These are phyloP conservation scores for Amphipyra tragopoginis DNA, from an alignment of 2,888 invertebrate genomes.

Conservation along the genomic window DNA sequence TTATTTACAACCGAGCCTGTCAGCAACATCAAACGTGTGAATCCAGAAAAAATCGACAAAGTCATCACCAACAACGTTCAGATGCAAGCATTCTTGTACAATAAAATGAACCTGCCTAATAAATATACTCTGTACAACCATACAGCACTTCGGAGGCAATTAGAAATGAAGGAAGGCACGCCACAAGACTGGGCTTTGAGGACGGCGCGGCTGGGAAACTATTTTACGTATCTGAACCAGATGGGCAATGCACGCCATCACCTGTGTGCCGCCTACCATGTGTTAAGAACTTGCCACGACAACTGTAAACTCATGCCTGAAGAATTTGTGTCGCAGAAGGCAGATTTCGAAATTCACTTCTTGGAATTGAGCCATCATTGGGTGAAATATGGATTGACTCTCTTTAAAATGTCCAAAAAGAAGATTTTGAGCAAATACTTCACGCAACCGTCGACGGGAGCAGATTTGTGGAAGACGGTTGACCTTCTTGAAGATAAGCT, in stretches of 20 bases:
- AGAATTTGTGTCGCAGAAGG: constrained; percentile 80
- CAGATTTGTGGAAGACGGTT: constrained; percentile 81
- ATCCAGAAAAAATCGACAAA: constrained; percentile 88
- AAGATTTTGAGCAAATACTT: constrained; percentile 82
- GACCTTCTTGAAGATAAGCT: constrained; percentile 68
- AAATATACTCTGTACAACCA: constrained; percentile 89
- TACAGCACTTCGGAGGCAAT: constrained; percentile 87
- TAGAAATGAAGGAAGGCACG: constrained; percentile 89
- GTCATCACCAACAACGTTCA: constrained; percentile 91
- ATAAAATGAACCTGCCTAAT: constrained; percentile 86
- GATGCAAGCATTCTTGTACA: constrained; percentile 91
- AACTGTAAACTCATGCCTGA: constrained; percentile 85
- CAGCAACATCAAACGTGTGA: constrained; percentile 74
- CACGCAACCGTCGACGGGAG: constrained; percentile 69
- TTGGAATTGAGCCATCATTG: constrained; percentile 90
- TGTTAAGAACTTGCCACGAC: constrained; percentile 89
- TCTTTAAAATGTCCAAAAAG: constrained; percentile 90
- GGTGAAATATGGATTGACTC: constrained; percentile 90
- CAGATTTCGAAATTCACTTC: constrained; percentile 83
- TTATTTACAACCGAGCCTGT: constrained; percentile 82
- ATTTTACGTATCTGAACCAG: constrained; percentile 84
- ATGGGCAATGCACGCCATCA: constrained; percentile 91
- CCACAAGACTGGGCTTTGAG: constrained; percentile 90
- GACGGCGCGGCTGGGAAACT: constrained; percentile 88
- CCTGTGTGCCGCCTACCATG: constrained; percentile 90